Percentiles rank a stretch among this genome's conserved stretches.
phyloP scores from a whole-genome alignment of 2,888 invertebrate species.

The Hybos culiciformis region DNA sequence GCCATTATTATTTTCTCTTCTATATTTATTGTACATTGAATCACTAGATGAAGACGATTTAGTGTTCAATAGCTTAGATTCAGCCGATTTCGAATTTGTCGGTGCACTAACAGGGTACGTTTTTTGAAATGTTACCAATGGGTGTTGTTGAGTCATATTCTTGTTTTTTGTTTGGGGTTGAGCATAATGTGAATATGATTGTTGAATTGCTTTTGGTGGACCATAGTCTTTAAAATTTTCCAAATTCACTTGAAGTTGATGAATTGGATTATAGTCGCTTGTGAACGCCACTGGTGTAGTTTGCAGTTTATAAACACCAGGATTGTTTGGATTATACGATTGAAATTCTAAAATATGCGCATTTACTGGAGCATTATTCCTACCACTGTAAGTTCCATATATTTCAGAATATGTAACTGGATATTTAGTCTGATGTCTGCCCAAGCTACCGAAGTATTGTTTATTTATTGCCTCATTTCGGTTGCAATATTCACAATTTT shows the following conservation, averaged over 20 bases:
- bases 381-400: not conserved
- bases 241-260: conserved; percentile 25
- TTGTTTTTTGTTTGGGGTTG: conserved; percentile 10
- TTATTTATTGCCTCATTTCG: conserved; percentile 7
- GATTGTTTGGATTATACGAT: conserved; percentile 36
- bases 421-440: conserved; percentile 6
- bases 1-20: not conserved
- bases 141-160: conserved; percentile 11
- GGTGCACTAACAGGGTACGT: conserved; percentile 3
- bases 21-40: conserved; percentile 23
- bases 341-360: conserved; percentile 35
- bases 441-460: conserved; percentile 16
- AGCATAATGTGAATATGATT: not conserved
- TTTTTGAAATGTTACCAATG: conserved; percentile 10
- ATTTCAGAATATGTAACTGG: conserved; percentile 8
- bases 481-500: conserved; percentile 31
- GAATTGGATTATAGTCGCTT: conserved; percentile 34
- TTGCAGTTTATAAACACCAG: conserved; percentile 35
- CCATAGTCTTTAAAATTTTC: too few relatives aligned
- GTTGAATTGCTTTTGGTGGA: not conserved
- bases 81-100: too few relatives aligned
- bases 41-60: conserved; percentile 37
- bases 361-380: not conserved
- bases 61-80: conserved; percentile 25
- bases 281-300: conserved; percentile 36